Conservation (phyloP, 2,113 vertebrate genomes). For the Odocoileus hemionus region DNA sequence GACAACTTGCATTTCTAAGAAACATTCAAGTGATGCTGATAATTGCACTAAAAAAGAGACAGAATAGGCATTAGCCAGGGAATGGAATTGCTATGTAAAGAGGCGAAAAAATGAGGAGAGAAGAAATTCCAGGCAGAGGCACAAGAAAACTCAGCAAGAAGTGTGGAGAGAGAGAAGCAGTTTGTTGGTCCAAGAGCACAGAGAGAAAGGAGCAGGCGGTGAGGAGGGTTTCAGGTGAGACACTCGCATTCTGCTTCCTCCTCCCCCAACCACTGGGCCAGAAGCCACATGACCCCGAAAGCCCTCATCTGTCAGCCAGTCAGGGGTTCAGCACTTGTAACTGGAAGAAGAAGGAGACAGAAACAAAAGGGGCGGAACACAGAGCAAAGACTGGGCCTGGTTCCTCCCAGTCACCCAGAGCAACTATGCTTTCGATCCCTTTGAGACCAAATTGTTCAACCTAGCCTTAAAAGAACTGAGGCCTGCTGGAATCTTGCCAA, state of each 20-base stretch:
- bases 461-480: not conserved
- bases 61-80: not conserved
- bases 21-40: not conserved
- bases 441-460: not conserved
- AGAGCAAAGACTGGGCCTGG: not conserved
- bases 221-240: too few relatives aligned
- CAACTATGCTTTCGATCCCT: not conserved
- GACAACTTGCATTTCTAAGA: not conserved
- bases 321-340: not conserved
- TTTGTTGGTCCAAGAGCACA: not conserved
- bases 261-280: not conserved
- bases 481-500: not conserved
- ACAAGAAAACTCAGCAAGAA: not conserved
- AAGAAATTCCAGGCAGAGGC: not conserved
- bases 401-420: not conserved
- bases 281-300: not conserved
- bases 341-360: not conserved
- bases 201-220: not conserved
- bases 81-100: not conserved
- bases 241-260: too few relatives aligned
- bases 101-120: not conserved
- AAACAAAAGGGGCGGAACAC: rapidly evolving
- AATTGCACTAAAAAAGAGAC: not conserved
- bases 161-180: not conserved
- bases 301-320: not conserved